Conservation (phyloP, 2,888 invertebrate species). For the Zygogramma bicolorata region DNA sequence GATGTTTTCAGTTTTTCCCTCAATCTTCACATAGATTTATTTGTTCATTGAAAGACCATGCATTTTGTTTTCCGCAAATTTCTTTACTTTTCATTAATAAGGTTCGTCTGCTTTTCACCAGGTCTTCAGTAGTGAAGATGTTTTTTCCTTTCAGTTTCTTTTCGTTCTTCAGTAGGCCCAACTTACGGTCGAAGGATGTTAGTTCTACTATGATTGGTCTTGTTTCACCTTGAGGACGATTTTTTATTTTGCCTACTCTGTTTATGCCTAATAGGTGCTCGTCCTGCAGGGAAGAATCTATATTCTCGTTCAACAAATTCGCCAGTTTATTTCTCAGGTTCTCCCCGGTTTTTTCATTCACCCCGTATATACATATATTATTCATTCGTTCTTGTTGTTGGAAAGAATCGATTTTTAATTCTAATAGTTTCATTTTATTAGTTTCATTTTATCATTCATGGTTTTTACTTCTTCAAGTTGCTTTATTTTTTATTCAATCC, state of each 20-base stretch:
- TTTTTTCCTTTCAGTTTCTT: constrained; percentile 5
- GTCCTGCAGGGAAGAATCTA: not conserved
- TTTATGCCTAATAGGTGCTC: not conserved
- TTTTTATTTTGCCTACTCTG: constrained; percentile 5
- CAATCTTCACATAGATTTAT: too few species aligned
- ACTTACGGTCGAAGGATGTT: not conserved
- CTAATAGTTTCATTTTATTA: not conserved
- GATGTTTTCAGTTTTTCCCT: too few species aligned
- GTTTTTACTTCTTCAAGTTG: constrained; percentile 4
- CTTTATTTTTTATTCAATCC: too few species aligned
- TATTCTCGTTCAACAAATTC: too few species aligned
- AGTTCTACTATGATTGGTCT: constrained; percentile 8
- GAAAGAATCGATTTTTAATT: constrained; percentile 1
- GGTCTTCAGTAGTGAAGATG: constrained; percentile 9
- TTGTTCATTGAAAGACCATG: too few species aligned
- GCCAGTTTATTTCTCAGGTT: too few species aligned
- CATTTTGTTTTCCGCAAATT: too few species aligned
- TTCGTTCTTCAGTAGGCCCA: not conserved
- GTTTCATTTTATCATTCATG: too few species aligned
- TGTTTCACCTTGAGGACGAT: constrained; percentile 8
- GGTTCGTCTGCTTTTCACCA: too few species aligned
- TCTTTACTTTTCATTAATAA: too few species aligned
- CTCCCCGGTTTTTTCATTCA: too few species aligned
- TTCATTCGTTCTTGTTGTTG: constrained; percentile 10
- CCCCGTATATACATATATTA: constrained; percentile 12